phyloP scores from a whole-genome alignment of 2,113 vertebrate genomes.

The Perca schrenkii region DNA sequence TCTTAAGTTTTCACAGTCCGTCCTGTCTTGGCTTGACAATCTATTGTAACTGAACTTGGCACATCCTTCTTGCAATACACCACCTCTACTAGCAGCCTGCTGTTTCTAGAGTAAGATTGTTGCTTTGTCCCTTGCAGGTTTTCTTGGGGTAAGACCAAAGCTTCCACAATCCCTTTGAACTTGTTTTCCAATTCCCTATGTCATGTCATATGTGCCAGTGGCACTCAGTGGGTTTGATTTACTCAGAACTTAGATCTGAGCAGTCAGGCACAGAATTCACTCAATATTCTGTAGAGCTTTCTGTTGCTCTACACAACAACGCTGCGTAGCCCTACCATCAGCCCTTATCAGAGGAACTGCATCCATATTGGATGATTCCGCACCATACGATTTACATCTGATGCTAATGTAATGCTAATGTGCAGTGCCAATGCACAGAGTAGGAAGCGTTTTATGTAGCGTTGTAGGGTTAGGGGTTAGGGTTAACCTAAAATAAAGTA shows the following conservation, averaged over 20 bases:
- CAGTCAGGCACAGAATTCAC: constrained; percentile 8
- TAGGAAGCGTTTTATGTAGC: background rate
- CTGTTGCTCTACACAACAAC: background rate
- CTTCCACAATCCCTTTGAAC: constrained; percentile 56
- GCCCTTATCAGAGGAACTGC: background rate
- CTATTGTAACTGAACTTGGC: constrained; percentile 10
- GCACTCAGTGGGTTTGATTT: constrained; percentile 24
- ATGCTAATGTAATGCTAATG: background rate
- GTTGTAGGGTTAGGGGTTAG: too few species aligned
- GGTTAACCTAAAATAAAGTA: too few species aligned
- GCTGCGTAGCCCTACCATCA: too few species aligned
- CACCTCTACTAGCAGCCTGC: background rate
- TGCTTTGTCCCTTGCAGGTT: constrained; percentile 48
- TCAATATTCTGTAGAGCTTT: background rate
- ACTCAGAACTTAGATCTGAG: constrained; percentile 24
- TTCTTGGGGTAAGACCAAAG: constrained; percentile 66
- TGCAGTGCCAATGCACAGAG: background rate
- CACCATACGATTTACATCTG: background rate
- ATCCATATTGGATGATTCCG: background rate
- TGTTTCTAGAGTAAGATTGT: constrained; percentile 20
- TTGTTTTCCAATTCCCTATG: constrained; percentile 49
- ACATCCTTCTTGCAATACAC: background rate
- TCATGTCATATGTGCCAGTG: constrained; percentile 18
- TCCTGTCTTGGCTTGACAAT: constrained; percentile 12
- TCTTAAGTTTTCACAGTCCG: background rate